Percentiles rank a stretch among this genome's conserved stretches.
These are phyloP conservation scores for Choloepus didactylus DNA, from an alignment of 2,797 vertebrate species.

Conservation along the genomic window DNA sequence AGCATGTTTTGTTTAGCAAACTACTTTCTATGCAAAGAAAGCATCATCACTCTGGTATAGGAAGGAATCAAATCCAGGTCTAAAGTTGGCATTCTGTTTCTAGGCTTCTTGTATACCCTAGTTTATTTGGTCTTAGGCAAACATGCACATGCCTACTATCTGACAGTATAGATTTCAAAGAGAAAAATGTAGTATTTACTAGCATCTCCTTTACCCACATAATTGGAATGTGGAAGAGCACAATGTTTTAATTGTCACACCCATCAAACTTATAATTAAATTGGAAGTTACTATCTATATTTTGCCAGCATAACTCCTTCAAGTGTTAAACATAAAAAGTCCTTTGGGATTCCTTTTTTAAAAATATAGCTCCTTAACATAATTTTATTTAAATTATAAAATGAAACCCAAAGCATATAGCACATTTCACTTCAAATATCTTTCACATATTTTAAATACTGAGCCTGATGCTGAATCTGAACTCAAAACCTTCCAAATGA, in stretches of 20 bases:
- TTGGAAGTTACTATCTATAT: background rate
- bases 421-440: background rate
- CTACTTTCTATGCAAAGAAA: slow-evolving; percentile 25
- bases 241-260: background rate
- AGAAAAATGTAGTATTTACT: background rate
- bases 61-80: background rate
- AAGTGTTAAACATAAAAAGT: slow-evolving; percentile 10
- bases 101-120: background rate
- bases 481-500: slow-evolving; percentile 6
- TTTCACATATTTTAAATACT: slow-evolving; percentile 16
- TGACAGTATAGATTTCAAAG: background rate
- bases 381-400: slow-evolving; percentile 50
- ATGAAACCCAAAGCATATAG: background rate
- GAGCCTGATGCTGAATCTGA: background rate
- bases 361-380: slow-evolving; percentile 31
- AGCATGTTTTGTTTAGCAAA: background rate
- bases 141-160: background rate
- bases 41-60: background rate
- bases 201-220: background rate
- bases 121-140: background rate
- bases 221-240: background rate
- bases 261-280: background rate
- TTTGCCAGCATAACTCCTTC: background rate
- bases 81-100: background rate
- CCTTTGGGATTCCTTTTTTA: background rate